Evolutionary conservation across 1,140 invertebrate species (phyloP).

Genomic region (Lethrus apterus): DNA sequence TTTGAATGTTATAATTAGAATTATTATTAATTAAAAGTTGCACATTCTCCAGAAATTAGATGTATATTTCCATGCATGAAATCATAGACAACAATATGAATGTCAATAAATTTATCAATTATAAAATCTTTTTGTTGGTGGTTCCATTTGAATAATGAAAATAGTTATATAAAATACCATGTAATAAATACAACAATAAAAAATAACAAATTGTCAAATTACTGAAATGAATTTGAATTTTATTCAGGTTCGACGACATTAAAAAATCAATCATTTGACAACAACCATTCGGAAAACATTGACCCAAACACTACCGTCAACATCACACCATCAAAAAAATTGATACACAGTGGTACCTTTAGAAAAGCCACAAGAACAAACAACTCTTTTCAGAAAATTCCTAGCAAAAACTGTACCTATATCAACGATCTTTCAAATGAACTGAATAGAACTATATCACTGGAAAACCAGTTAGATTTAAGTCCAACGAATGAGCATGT

Average conservation of each 20-base stretch:
- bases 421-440: constrained; percentile 3
- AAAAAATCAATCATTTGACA: constrained; percentile 2
- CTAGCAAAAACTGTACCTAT: background rate
- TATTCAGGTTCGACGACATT: background rate
- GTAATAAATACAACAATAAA: too few species aligned
- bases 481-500: background rate
- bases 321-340: background rate
- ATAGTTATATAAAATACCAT: too few species aligned
- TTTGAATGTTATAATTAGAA: too few species aligned
- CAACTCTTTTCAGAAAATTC: constrained; percentile 6
- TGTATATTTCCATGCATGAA: too few species aligned
- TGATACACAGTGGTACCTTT: constrained; percentile 16
- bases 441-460: constrained; percentile 4
- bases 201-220: background rate
- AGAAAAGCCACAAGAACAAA: constrained; percentile 14
- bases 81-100: too few species aligned
- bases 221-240: too few species aligned
- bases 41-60: too few species aligned
- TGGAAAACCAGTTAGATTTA: constrained; percentile 5
- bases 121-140: too few species aligned
- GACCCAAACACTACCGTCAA: constrained; percentile 18
- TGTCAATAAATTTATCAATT: too few species aligned
- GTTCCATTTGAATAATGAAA: too few species aligned
- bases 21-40: too few species aligned
- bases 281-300: constrained; percentile 19